Evolutionary conservation across 1,140 invertebrate species (phyloP).

Genomic region (Bombus fervidus): DNA sequence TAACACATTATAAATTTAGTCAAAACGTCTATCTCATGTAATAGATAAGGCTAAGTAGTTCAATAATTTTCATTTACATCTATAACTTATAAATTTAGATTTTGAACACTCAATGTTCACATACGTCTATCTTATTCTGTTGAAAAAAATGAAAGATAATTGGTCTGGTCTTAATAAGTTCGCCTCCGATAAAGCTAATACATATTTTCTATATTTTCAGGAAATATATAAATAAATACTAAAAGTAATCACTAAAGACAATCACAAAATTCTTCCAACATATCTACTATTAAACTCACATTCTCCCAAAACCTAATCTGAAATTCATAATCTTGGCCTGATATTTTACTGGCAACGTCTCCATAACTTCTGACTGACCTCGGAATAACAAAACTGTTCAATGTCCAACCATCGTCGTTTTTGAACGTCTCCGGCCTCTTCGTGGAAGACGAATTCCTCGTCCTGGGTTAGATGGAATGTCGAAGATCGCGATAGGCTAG

Average conservation of each 20-base stretch:
- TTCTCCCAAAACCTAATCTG: neutral
- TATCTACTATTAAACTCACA: neutral
- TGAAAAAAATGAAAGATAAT: too few species aligned
- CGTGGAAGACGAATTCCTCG: slow-evolving; percentile 67
- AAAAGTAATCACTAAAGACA: neutral
- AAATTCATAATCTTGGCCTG: neutral
- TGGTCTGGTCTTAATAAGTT: neutral
- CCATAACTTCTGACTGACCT: neutral
- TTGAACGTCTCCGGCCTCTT: slow-evolving; percentile 14
- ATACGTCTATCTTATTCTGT: neutral
- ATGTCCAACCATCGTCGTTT: neutral
- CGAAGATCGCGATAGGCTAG: slow-evolving; percentile 73
- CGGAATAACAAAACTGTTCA: neutral
- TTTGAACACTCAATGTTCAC: too few species aligned
- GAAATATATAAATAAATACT: neutral
- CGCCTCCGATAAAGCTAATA: too few species aligned
- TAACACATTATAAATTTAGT: too few species aligned
- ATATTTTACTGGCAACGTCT: neutral
- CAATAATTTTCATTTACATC: too few species aligned
- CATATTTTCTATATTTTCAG: too few species aligned
- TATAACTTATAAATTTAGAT: too few species aligned
- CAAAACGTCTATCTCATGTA: too few species aligned
- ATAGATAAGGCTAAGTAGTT: too few species aligned
- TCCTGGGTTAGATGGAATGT: slow-evolving; percentile 72
- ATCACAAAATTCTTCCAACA: too few species aligned